phyloP scores from a whole-genome alignment of 1,140 invertebrate genomes.

The Mizuhopecten yessoensis region DNA sequence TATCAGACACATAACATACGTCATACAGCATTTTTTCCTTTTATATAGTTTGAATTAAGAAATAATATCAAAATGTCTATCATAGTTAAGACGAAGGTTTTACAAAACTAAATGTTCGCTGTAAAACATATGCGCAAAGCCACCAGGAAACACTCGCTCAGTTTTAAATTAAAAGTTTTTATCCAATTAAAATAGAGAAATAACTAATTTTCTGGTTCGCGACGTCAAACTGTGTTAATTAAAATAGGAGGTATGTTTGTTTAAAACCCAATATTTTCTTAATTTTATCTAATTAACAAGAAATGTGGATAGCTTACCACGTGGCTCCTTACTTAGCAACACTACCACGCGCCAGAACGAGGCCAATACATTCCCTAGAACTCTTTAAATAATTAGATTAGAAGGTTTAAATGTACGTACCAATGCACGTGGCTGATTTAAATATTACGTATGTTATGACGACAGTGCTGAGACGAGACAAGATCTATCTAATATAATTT shows the following conservation, averaged over 20 bases:
- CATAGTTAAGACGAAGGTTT: background rate
- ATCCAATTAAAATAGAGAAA: constrained; percentile 18
- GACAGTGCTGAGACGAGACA: background rate
- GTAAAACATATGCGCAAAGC: background rate
- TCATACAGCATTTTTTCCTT: no score
- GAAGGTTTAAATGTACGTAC: background rate
- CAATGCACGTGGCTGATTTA: background rate
- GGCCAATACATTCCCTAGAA: background rate
- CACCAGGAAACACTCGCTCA: background rate
- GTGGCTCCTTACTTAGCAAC: constrained; percentile 12
- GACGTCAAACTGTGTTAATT: constrained; percentile 38
- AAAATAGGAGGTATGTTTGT: constrained; percentile 26
- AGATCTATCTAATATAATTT: background rate
- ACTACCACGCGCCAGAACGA: background rate
- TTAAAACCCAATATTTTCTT: background rate
- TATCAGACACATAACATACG: no score
- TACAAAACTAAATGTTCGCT: background rate
- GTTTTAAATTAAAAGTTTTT: constrained; percentile 8
- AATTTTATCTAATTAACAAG: background rate
- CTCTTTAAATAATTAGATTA: constrained; percentile 1
- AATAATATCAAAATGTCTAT: no score
- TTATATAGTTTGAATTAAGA: no score
- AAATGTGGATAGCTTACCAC: background rate
- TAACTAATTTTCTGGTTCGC: constrained; percentile 31
- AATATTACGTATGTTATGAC: background rate